Conservation (phyloP, 1,140 invertebrate genomes). For the Zophobas morio region DNA sequence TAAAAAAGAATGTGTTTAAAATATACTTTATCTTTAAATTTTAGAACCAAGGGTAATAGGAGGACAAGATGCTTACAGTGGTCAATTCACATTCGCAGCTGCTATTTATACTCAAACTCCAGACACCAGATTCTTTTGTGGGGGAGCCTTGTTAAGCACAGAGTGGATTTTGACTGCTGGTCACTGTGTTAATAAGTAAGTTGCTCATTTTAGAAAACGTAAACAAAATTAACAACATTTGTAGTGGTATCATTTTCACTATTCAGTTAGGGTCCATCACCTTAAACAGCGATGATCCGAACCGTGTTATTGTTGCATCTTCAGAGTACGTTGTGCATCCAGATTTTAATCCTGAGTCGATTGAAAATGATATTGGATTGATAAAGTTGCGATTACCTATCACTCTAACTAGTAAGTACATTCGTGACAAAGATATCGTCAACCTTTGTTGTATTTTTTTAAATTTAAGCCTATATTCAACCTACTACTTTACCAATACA, state of each 20-base stretch:
- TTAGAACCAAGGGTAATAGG: constrained; percentile 17
- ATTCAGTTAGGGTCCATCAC: constrained; percentile 17
- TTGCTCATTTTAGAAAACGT: background rate
- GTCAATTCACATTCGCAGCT: constrained; percentile 17
- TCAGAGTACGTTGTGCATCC: constrained; percentile 12
- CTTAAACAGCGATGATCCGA: background rate
- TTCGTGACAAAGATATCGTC: background rate
- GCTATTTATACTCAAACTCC: constrained; percentile 16
- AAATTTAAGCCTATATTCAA: background rate
- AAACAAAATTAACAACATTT: background rate
- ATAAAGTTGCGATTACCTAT: constrained; percentile 15
- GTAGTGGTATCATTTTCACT: constrained; percentile 1
- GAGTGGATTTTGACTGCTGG: constrained; percentile 8
- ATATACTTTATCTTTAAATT: background rate
- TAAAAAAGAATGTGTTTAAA: background rate
- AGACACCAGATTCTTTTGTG: constrained; percentile 12
- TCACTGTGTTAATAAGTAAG: constrained; percentile 17
- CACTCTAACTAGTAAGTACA: background rate
- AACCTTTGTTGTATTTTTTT: background rate
- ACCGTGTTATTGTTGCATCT: constrained; percentile 5
- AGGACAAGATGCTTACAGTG: background rate
- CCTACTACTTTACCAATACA: background rate
- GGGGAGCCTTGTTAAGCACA: background rate
- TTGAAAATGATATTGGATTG: constrained; percentile 32
- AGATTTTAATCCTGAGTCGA: constrained; percentile 7